phyloP scores from a whole-genome alignment of 2,113 vertebrate species.

The Glaucomys volans region DNA sequence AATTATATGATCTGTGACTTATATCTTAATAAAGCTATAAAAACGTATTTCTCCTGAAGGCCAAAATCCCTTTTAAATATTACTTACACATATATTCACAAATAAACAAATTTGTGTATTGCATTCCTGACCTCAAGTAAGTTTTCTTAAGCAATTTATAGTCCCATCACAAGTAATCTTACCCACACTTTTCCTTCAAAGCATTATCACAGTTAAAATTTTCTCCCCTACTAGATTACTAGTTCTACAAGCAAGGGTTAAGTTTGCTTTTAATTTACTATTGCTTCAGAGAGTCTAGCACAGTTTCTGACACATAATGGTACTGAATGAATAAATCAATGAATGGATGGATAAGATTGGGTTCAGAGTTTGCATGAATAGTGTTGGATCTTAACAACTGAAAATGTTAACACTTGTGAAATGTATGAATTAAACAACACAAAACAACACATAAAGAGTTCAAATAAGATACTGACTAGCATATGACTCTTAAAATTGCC shows the following conservation, averaged over 20 bases:
- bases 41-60: background rate
- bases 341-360: background rate
- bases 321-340: background rate
- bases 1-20: constrained; percentile 5
- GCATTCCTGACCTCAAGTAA: background rate
- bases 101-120: constrained; percentile 5
- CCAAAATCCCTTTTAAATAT: constrained; percentile 21
- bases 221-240: background rate
- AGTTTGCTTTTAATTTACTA: constrained; percentile 25
- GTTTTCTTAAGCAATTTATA: background rate
- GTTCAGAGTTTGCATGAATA: background rate
- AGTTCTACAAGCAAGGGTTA: background rate
- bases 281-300: background rate
- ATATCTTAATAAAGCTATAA: constrained; percentile 38
- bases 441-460: background rate
- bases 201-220: background rate
- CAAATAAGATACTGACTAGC: background rate
- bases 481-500: background rate
- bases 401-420: constrained; percentile 9
- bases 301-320: background rate
- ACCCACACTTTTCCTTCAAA: background rate
- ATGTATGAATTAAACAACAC: background rate
- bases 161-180: background rate
- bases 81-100: background rate
- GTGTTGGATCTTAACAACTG: background rate